Evolutionary conservation across 2,113 vertebrate species (phyloP), one percentile per base, ranked within the genome.

Genomic region (Melanerpes aurifrons): DNA sequence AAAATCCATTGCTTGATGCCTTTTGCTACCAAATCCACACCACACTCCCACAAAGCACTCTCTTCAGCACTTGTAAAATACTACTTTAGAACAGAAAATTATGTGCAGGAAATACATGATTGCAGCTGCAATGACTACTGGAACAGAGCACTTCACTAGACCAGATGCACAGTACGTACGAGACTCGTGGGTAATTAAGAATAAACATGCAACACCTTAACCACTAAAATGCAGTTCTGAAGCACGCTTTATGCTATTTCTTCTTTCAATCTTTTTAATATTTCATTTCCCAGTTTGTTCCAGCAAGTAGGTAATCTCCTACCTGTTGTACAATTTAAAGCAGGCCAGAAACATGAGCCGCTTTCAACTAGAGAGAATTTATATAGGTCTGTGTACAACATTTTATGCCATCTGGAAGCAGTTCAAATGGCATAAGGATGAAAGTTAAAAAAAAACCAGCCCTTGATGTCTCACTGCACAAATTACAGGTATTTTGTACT

Each of bases 21-120:
- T 48, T 48, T 48, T 48, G 75, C 86, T 35, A 58, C 13, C 19
- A 63, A 75, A 56, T 40, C n/a, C 47, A 61, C 31, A 2, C 4
- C 31, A 18, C 19, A 15, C 6, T 2, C 12, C 14, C 16, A 1
- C 11, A 68, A 69, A 84, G 37, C 1, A 0, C 50, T 50, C 17
- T 20, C 31, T 77, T 83, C 58, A 40, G 40, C 12, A 45, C 18
- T n/a, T 45, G 21, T 17, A 54, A 78, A 66, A 59, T 22, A n/a
- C 26, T 11, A 31, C 17, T 45, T 73, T 43, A 53, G 69, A 81
- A 81, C 25, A 35, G 73, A 53, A 53, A 35, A 35, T 12, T 15
- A 24, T 35, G 20, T 40, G 47, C 32, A 54, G 43, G 15, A 72
- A 15, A 84, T 35, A 16, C 50, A 61, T 3, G 37, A 31, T 29